A percentile compares a stretch with the other conserved stretches of the same genome.
phyloP scores from a whole-genome alignment of 2,113 vertebrate species.

The Globicephala melas region DNA sequence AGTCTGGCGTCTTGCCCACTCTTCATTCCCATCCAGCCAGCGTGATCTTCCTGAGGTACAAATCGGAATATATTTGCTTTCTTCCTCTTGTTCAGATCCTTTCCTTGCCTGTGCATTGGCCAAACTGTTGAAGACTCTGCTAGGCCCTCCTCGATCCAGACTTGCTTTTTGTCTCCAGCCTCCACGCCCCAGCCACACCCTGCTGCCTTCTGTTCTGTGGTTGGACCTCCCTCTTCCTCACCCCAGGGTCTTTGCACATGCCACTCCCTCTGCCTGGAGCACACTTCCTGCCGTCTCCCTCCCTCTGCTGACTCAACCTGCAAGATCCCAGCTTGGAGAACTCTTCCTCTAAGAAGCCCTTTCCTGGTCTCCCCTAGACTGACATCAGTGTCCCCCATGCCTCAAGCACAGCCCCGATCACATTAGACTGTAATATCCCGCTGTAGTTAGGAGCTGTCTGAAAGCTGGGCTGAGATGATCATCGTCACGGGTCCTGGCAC shows the following conservation, averaged over 20 bases:
- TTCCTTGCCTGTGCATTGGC: neutral
- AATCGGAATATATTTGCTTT: neutral
- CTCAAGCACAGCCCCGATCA: neutral
- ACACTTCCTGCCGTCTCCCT: neutral
- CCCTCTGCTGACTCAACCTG: neutral
- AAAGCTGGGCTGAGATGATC: neutral
- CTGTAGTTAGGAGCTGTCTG: neutral
- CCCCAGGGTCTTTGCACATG: neutral
- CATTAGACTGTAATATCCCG: neutral
- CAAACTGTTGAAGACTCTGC: neutral
- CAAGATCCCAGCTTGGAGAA: neutral
- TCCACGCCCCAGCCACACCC: neutral
- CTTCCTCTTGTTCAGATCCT: neutral
- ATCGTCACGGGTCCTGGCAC: neutral
- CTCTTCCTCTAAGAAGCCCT: neutral
- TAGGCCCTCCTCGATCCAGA: neutral
- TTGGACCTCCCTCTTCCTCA: neutral
- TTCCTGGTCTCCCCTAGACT: neutral
- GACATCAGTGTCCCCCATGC: neutral
- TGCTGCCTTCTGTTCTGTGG: neutral
- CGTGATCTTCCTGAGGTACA: rapidly evolving
- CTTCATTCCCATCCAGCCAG: neutral
- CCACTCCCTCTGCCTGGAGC: neutral
- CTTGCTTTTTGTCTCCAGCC: neutral
- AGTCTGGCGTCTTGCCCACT: too few relatives aligned